Conservation (phyloP, 2,888 invertebrate species). For the Mesochorus sp. region DNA sequence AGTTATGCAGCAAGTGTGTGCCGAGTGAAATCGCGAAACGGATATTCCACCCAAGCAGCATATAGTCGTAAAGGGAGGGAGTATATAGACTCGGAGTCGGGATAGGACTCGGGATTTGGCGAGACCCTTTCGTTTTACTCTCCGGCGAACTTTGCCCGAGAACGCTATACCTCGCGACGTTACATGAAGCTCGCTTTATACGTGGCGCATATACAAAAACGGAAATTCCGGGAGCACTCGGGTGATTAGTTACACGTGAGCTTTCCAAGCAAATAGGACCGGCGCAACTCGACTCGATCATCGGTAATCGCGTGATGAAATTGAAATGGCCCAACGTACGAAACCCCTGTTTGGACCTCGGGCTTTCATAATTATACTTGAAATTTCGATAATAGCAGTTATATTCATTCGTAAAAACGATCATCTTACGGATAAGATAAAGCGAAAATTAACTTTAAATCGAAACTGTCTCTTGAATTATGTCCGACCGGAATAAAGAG, state of each 20-base stretch:
- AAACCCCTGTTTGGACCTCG: too few species aligned
- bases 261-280: constrained; percentile 29
- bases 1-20: not conserved
- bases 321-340: not conserved
- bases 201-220: not conserved
- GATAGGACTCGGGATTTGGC: constrained; percentile 21
- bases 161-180: not conserved
- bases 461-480: too few species aligned
- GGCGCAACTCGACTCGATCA: not conserved
- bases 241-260: constrained; percentile 63
- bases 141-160: constrained; percentile 38
- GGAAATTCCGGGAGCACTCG: constrained; percentile 55
- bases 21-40: constrained; percentile 17
- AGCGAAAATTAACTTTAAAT: too few species aligned
- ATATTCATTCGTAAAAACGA: too few species aligned
- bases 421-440: too few species aligned
- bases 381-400: too few species aligned
- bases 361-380: too few species aligned
- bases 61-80: constrained; percentile 9
- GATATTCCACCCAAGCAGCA: not conserved
- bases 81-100: constrained; percentile 3
- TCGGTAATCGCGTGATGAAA: constrained; percentile 14
- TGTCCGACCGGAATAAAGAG: too few species aligned
- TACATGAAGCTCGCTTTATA: not conserved
- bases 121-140: constrained; percentile 27